Percentiles rank a stretch among this genome's conserved stretches.
These are phyloP conservation scores for Rhamnusium bicolor DNA, from an alignment of 2,888 invertebrate species.

Conservation along the genomic window DNA sequence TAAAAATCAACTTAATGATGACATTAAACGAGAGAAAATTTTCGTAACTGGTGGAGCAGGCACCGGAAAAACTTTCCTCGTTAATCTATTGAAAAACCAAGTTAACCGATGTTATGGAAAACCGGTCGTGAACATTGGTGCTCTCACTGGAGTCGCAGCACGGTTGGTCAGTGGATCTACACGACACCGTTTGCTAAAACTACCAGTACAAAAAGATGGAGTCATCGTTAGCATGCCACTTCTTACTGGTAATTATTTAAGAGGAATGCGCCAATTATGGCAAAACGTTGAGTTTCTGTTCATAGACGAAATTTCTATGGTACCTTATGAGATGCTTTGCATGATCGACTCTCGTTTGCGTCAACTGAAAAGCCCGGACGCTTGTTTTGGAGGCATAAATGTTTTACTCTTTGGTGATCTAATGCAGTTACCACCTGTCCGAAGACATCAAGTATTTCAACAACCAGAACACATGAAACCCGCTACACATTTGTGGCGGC, in stretches of 20 bases:
- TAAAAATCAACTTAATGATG: constrained; percentile 7
- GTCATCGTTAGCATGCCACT: constrained; percentile 11
- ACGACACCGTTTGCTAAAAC: constrained; percentile 16
- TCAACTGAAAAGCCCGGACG: constrained; percentile 20
- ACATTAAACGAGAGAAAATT: background rate
- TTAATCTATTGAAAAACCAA: constrained; percentile 27
- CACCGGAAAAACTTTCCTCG: background rate
- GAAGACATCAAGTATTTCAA: constrained; percentile 31
- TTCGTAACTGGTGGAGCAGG: constrained; percentile 14
- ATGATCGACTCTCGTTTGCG: constrained; percentile 23
- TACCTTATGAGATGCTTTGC: constrained; percentile 29
- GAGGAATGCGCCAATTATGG: constrained; percentile 15
- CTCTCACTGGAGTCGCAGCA: constrained; percentile 22
- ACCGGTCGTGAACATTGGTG: background rate
- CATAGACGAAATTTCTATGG: constrained; percentile 34
- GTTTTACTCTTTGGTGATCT: constrained; percentile 16
- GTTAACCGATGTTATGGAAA: constrained; percentile 24
- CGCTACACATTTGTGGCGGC: constrained; percentile 32
- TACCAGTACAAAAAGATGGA: constrained; percentile 30
- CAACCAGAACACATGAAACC: constrained; percentile 25
- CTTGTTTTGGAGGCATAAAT: constrained; percentile 19
- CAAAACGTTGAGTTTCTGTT: constrained; percentile 23
- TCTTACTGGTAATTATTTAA: constrained; percentile 24
- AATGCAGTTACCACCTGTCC: constrained; percentile 23
- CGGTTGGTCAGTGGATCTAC: constrained; percentile 22